phyloP scores from a whole-genome alignment of 2,888 invertebrate genomes.

The Brachyptera risi region DNA sequence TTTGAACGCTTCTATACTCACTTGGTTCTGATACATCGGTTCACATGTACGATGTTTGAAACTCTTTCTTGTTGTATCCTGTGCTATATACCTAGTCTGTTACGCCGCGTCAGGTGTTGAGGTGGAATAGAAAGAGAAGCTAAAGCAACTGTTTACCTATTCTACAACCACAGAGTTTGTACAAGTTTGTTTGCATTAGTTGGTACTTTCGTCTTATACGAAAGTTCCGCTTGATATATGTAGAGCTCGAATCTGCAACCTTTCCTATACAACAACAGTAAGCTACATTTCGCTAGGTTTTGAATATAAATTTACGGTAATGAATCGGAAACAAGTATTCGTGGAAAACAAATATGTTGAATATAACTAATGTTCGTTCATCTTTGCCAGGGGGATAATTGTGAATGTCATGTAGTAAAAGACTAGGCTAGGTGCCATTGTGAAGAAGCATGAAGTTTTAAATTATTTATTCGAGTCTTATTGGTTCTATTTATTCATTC shows the following conservation, averaged over 20 bases:
- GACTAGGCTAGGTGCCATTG: too few relatives aligned
- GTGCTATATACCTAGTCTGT: too few relatives aligned
- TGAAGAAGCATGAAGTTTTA: too few relatives aligned
- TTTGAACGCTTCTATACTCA: too few relatives aligned
- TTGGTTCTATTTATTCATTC: too few relatives aligned
- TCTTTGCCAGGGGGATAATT: too few relatives aligned
- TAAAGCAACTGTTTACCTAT: neutral
- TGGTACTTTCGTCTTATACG: neutral
- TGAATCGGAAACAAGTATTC: neutral
- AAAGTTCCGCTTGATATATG: neutral
- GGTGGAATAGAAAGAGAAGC: slow-evolving; percentile 1
- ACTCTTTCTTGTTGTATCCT: too few relatives aligned
- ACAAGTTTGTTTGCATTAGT: neutral
- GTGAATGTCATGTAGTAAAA: too few relatives aligned
- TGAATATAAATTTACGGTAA: slow-evolving; percentile 2
- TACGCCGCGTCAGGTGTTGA: slow-evolving; percentile 20
- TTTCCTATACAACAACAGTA: neutral
- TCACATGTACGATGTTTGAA: too few relatives aligned
- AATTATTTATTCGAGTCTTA: too few relatives aligned
- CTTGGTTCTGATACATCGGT: too few relatives aligned
- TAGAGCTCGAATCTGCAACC: neutral
- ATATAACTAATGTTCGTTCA: neutral
- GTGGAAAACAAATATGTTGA: slow-evolving; percentile 1
- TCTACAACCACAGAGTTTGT: neutral
- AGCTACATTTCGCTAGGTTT: neutral